Percentiles rank a stretch among this genome's conserved stretches.
phyloP scores from a whole-genome alignment of 2,797 vertebrate species.

The Schizopygopsis malacanthus region DNA sequence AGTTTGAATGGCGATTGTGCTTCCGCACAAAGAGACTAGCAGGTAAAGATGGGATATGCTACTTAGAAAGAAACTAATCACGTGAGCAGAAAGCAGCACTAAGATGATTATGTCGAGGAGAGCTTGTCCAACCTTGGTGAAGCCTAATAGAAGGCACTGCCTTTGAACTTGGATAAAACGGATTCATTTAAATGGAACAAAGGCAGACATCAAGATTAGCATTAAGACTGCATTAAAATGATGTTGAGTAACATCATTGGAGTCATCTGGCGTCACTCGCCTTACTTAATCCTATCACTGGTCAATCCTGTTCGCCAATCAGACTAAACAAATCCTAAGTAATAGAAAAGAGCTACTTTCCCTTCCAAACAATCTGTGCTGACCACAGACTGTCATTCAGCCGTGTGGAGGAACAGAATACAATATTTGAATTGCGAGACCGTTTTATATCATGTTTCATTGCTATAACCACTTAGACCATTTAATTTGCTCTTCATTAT shows the following conservation, averaged over 20 bases:
- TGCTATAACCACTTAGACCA: neutral
- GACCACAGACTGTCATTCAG: neutral
- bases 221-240: conserved; percentile 55
- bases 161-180: conserved; percentile 3
- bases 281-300: conserved; percentile 55
- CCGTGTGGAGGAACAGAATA: neutral
- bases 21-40: conserved; percentile 18
- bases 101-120: conserved; percentile 41
- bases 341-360: conserved; percentile 44
- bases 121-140: conserved; percentile 18
- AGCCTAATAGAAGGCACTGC: neutral
- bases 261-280: conserved; percentile 42
- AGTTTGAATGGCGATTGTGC: neutral
- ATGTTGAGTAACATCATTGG: conserved; percentile 52
- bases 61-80: conserved; percentile 24
- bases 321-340: conserved; percentile 45
- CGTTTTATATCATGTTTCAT: neutral
- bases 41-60: conserved; percentile 4
- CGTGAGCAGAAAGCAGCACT: conserved; percentile 18
- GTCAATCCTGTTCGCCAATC: conserved; percentile 44
- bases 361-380: conserved; percentile 27
- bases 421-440: conserved; percentile 17
- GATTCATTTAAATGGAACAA: conserved; percentile 7
- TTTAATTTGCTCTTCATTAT: neutral
- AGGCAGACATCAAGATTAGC: conserved; percentile 27